These are phyloP conservation scores for Nannoperca obscura DNA, from an alignment of 2,797 vertebrate species.

Conservation along the genomic window DNA sequence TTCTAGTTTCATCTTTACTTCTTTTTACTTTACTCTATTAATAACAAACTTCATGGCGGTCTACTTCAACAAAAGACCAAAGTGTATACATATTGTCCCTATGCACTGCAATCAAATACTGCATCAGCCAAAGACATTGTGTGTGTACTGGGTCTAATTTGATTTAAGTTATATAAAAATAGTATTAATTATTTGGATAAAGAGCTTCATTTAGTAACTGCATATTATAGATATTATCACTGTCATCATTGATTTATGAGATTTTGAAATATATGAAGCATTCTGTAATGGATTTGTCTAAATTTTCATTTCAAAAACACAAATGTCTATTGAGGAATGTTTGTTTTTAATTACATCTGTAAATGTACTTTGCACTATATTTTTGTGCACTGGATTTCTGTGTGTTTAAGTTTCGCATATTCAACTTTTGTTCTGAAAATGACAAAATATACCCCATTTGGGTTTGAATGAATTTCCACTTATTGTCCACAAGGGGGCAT, in stretches of 20 bases:
- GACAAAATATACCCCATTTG: conserved; percentile 3
- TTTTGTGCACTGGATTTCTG: conserved; percentile 50
- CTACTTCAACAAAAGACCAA: conserved; percentile 50
- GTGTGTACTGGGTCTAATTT: conserved; percentile 28
- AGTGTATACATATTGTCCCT: conserved; percentile 29
- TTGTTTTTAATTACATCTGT: conserved; percentile 28
- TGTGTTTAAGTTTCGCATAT: conserved; percentile 37
- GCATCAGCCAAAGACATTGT: conserved; percentile 31
- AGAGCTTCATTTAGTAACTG: conserved; percentile 39
- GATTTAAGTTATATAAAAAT: conserved; percentile 25
- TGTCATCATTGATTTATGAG: conserved; percentile 24
- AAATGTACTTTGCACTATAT: conserved; percentile 20
- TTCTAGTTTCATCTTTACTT: neutral
- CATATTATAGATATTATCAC: conserved; percentile 21
- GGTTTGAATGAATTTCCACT: conserved; percentile 43
- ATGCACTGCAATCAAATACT: conserved; percentile 37
- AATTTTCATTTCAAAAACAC: conserved; percentile 21
- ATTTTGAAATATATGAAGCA: conserved; percentile 30
- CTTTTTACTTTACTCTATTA: neutral
- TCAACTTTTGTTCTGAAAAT: conserved; percentile 21
- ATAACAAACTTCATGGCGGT: conserved; percentile 7
- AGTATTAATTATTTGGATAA: neutral
- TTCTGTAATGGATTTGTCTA: conserved; percentile 24
- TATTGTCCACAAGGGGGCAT: conserved; percentile 76
- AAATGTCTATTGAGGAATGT: conserved; percentile 15